Evolutionary conservation across 2,888 invertebrate genomes (phyloP).

Genomic region (Eutolmus rufibarbis): DNA sequence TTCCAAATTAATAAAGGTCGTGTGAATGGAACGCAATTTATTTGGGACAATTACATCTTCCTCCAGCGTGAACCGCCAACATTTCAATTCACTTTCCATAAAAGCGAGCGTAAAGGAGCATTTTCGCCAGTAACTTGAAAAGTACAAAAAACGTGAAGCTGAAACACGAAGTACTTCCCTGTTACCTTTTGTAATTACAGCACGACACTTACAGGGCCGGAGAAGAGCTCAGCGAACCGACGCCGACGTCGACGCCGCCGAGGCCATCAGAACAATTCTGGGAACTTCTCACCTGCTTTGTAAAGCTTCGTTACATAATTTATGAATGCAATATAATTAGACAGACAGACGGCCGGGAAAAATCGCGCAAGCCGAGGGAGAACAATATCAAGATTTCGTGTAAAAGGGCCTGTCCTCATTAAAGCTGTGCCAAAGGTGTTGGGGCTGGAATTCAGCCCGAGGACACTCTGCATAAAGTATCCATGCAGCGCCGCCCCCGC

Average conservation of each 20-base stretch:
- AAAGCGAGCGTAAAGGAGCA: background rate
- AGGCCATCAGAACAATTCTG: background rate
- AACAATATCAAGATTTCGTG: conserved; percentile 25
- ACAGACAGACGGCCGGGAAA: conserved; percentile 22
- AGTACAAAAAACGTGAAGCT: background rate
- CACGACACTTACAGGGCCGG: background rate
- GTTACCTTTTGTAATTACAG: background rate
- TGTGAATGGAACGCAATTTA: background rate
- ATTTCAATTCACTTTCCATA: background rate
- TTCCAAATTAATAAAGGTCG: background rate
- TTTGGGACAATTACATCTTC: background rate
- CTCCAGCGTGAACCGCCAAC: background rate
- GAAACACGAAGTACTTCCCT: background rate
- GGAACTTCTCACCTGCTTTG: conserved; percentile 22
- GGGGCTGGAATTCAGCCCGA: background rate
- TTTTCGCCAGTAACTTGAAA: background rate
- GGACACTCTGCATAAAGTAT: conserved; percentile 16
- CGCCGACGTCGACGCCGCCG: background rate
- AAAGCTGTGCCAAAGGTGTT: background rate
- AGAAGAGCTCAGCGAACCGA: background rate
- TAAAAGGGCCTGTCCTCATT: conserved; percentile 17
- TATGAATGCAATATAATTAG: conserved; percentile 38
- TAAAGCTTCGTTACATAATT: conserved; percentile 25
- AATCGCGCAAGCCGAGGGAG: background rate
- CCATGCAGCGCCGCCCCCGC: background rate